Percentiles rank a stretch among this genome's conserved stretches.
phyloP scores from a whole-genome alignment of 2,797 vertebrate species.

The Merluccius polli region DNA sequence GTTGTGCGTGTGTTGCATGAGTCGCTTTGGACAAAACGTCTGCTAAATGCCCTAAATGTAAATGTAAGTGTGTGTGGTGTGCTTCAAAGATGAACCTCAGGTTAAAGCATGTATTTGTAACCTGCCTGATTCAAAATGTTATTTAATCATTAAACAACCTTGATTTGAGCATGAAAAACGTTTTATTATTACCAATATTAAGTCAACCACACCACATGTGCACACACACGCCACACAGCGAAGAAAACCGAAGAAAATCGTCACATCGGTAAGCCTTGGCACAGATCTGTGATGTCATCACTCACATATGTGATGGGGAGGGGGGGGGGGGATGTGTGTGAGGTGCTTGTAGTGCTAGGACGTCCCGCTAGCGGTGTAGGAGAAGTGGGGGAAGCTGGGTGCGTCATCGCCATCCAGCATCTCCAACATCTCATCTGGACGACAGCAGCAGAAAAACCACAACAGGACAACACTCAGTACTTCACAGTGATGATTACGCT shows the following conservation, averaged over 20 bases:
- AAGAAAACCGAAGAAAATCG: too few species aligned
- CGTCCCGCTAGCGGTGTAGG: not conserved
- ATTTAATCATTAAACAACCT: not conserved
- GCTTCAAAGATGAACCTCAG: too few species aligned
- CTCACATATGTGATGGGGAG: not conserved
- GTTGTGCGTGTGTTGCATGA: too few species aligned
- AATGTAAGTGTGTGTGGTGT: not conserved
- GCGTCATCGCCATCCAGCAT: not conserved
- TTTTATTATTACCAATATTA: not conserved
- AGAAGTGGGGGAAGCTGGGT: constrained; percentile 1
- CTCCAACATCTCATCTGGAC: not conserved
- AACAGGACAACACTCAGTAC: not conserved
- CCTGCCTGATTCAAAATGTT: not conserved
- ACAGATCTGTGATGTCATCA: not conserved
- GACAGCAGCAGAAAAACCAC: not conserved
- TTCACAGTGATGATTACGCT: too few species aligned
- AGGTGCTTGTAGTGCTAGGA: not conserved
- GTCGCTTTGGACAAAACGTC: too few species aligned
- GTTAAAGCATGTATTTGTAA: too few species aligned
- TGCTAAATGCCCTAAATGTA: too few species aligned
- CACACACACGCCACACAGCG: not conserved
- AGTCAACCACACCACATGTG: too few species aligned
- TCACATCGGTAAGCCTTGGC: not conserved
- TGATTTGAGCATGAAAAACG: not conserved
- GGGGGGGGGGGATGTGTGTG: too few species aligned